Conservation (phyloP, 1,140 invertebrate genomes). For the Drosophila tristis region DNA sequence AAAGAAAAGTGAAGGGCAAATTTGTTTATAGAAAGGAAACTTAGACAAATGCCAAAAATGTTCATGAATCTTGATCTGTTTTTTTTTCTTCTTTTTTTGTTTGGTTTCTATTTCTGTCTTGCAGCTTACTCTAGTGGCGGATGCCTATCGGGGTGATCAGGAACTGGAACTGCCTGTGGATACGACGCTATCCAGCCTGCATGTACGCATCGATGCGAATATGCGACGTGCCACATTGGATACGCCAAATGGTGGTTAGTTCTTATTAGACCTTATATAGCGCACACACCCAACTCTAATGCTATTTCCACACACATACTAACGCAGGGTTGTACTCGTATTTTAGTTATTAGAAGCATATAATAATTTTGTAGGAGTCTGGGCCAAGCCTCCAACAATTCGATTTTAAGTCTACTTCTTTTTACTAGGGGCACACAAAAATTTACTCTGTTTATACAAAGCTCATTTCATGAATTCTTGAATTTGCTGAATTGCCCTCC, state of each 20-base stretch:
- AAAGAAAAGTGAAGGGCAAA: conserved; percentile 83
- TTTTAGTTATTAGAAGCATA: conserved; percentile 36
- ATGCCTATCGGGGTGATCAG: conserved; percentile 72
- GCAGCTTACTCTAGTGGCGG: conserved; percentile 77
- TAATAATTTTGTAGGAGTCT: conserved; percentile 35
- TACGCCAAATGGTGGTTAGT: conserved; percentile 84
- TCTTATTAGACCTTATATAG: conserved; percentile 19
- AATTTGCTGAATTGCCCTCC: too few relatives aligned
- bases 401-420: conserved; percentile 34
- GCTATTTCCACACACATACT: conserved; percentile 44
- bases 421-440: conserved; percentile 22
- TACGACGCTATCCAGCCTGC: conserved; percentile 77
- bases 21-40: conserved; percentile 75
- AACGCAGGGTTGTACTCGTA: conserved; percentile 47
- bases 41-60: conserved; percentile 51
- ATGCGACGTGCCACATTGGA: conserved; percentile 78
- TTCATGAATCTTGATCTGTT: conserved; percentile 16
- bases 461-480: not conserved
- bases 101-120: conserved; percentile 12
- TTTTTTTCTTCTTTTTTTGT: conserved; percentile 1
- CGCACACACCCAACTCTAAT: conserved; percentile 34
- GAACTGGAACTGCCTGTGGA: conserved; percentile 80
- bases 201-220: conserved; percentile 78
- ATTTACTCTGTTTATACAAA: not conserved
- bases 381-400: conserved; percentile 44